Evolutionary conservation across 2,113 vertebrate genomes (phyloP), one percentile per base, ranked within the genome.

Genomic region (Semnornis frantzii): DNA sequence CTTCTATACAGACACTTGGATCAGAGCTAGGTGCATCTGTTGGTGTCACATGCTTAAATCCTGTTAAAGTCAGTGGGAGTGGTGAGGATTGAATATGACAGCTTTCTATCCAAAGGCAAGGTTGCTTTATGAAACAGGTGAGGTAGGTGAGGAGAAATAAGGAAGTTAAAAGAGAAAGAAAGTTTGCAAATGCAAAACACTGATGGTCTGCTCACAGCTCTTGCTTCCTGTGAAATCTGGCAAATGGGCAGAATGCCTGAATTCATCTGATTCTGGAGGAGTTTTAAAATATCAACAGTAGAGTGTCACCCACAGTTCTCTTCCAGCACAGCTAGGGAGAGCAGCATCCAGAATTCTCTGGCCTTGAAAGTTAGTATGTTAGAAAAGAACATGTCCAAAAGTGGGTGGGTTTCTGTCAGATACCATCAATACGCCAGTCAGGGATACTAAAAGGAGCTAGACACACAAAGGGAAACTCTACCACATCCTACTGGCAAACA

Each of bases 171-270:
- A 50, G 42, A 39, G 8, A 42, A 50, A 39, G 8, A 42, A 74
- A 74, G 33, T 89, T 82, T 92, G 27, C 34, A 87, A 74, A 90
- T 73, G 27, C 68, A 87, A 73, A 85, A 21, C 64, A 63, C 39
- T 66, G 82, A 33, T 33, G 79, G 59, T 57, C 21, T 52, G 75
- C 69, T 90, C 92, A 87, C 79, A 90, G 64, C 28, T 48, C 5
- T 50, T 63, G 37, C 42, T 95, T 95, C 90, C 85, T 91, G 52
- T 66, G 72, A 87, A 81, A 76, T 89, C 76, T 94, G 87, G 93
- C 66, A 94, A 74, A 57, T 30, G 50, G 58, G 85, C 31, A 85
- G 79, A 24, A 82, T 1, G 33, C 25, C 90, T 93, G 87, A 79
- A 70, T 48, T 95, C 87, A 85, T 37, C 87, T 91, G 72, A 74